Base-by-base conservation (phyloP, 2,888 invertebrate species). In the Stenolophus ochropezus region DNA sequence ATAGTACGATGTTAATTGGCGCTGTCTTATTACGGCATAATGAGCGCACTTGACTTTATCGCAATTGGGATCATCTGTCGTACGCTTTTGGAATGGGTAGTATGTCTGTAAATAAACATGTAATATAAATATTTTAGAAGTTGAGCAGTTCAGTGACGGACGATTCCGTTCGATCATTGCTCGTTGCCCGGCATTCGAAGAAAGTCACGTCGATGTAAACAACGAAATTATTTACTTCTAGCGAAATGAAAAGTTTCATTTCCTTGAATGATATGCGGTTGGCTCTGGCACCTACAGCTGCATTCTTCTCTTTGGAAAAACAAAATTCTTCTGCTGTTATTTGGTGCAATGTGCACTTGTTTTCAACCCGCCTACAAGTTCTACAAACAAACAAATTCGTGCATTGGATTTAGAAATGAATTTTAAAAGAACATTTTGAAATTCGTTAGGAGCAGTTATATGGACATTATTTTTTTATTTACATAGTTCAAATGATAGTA, bases 81-180 rank as follows among this genome's bases (percentile, higher is more conserved):
- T 25, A 74, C 51, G 61, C 33, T 77, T 61, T 77, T 33, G 16
- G 61, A 20, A 21, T 21, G n/a, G 77, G 8, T 33, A 33, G 58
- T 76, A 76, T 42, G 47, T 77, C 33, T 33, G 77, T 61, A 77
- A 77, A 77, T 77, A 77, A 77, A 61, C 77, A 58, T 77, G 42
- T 47, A 58, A 21, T 77, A 77, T 77, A 61, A 77, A 77, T 77
- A 77, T 77, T 77, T 77, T 58, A 77, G 42, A 77, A 77, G 58
- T 33, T 58, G 77, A 27, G 47, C 16, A 53, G 74, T 73, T 73
- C 73, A 73, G 49, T 73, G 73, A 49, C 73, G 47, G 47, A 61
- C 23, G 23, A 69, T 69, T 27, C 33, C 53, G 74, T 74, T 74
- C 74, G 25, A 74, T 74, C 74, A 74, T 18, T 51, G 14, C 21